Base-by-base conservation (phyloP, 2,888 invertebrate genomes). In the Cheilosia grossa region DNA sequence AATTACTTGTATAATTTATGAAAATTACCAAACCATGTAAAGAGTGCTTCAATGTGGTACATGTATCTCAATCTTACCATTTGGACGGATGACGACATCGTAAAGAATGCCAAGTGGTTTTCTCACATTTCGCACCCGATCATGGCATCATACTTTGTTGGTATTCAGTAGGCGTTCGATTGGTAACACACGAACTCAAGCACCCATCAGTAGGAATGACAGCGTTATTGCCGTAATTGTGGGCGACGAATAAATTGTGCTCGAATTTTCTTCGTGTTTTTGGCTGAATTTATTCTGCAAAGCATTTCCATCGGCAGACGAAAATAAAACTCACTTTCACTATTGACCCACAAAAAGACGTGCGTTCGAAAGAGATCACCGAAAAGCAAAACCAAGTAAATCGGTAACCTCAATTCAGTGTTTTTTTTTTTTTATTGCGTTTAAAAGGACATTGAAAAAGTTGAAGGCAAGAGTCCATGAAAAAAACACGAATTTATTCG, bases 151-250 rank as follows among this genome's bases (percentile, higher is more conserved):
- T 69, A 40, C 42, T 27, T 64, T 63, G 70, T 83, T 83, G 59
- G 24, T 49, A 83, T 79, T 51, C 83, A 59, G 83, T 83, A 70
- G 83, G 83, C 66, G 83, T 80, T 59, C 64, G 74, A 80, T 74
- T 83, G 66, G 74, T 64, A 74, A 69, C 51, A 74, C 70, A 42
- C n/a, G 17, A 15, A 15, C 13, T 13, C 2, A 59, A 19, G 33
- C 6, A 17, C 6, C 47, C 17, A 47, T 27, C 27, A 6, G 6
- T 27, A 27, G 27, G 6, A 27, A 27, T 27, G 27, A 7, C 6
- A 27, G 27, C 27, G 27, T 27, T 27, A 27, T 9, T 17, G 17
- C 47, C 58, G 19, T 30, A 63, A 79, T 69, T 24, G 83, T 83
- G 70, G 83, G 83, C 80, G 74, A 69, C 6, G 33, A n/a, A 40